phyloP scores from a whole-genome alignment of 2,888 invertebrate genomes.

The Drosophila atripex region DNA sequence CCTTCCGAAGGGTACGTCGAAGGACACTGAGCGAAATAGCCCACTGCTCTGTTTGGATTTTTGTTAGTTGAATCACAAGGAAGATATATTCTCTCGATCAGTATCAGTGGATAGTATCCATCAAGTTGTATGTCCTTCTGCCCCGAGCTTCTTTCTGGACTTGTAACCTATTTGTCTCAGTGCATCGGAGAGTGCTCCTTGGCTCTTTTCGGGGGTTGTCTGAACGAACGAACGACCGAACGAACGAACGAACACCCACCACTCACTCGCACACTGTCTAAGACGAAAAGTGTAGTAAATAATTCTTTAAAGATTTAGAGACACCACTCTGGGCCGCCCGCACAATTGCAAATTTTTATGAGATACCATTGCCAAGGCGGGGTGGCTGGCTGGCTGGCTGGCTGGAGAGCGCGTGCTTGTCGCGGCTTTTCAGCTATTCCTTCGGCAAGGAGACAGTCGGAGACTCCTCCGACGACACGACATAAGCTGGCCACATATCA shows the following conservation, averaged over 20 bases:
- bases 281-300: conserved; percentile 72
- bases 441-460: too few species aligned
- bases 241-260: conserved; percentile 64
- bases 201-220: conserved; percentile 59
- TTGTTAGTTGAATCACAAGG: too few species aligned
- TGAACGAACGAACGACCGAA: conserved; percentile 42
- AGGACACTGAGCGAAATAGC: not conserved
- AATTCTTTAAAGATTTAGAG: conserved; percentile 80
- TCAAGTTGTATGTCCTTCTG: too few species aligned
- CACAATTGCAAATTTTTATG: conserved; percentile 77
- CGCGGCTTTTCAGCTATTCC: conserved; percentile 72
- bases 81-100: too few species aligned
- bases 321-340: conserved; percentile 62
- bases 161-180: not conserved
- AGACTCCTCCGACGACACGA: conserved; percentile 10
- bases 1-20: conserved; percentile 1
- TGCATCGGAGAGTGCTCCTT: conserved; percentile 15
- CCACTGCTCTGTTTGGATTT: too few species aligned
- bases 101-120: too few species aligned
- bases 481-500: conserved; percentile 77
- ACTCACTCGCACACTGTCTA: conserved; percentile 40
- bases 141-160: too few species aligned
- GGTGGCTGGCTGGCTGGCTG: too few species aligned
- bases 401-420: too few species aligned
- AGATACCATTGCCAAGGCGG: conserved; percentile 61